Percentiles rank a stretch among this genome's conserved stretches.
These are phyloP conservation scores for Pelobates cultripes DNA, from an alignment of 2,797 vertebrate genomes.

Conservation along the genomic window DNA sequence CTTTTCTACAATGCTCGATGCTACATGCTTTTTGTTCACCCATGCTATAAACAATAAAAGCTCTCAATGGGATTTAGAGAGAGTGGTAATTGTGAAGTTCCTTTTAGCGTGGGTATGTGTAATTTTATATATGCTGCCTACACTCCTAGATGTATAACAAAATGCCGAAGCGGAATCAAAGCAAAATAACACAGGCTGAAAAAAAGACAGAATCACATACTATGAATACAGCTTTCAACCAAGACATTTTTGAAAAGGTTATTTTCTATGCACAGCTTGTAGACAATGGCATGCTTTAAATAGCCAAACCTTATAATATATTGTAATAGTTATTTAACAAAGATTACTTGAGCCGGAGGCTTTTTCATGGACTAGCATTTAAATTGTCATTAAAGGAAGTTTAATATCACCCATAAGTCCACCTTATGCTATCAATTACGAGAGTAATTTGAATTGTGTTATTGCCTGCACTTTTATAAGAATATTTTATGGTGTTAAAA, in stretches of 20 bases:
- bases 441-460: conserved; percentile 2
- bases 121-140: conserved; percentile 56
- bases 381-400: conserved; percentile 31
- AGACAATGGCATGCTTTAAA: conserved; percentile 53
- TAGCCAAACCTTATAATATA: conserved; percentile 43
- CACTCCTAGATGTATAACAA: conserved; percentile 55
- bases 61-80: conserved; percentile 39
- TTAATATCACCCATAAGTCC: conserved; percentile 10
- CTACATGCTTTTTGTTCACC: conserved; percentile 27
- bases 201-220: conserved; percentile 48
- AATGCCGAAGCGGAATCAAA: conserved; percentile 44
- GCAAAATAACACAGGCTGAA: conserved; percentile 55
- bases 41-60: conserved; percentile 40
- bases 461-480: neutral
- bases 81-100: conserved; percentile 50
- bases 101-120: conserved; percentile 53
- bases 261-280: conserved; percentile 50
- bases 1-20: conserved; percentile 22
- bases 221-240: conserved; percentile 52
- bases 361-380: conserved; percentile 43
- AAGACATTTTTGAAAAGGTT: conserved; percentile 56
- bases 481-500: neutral
- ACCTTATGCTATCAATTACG: conserved; percentile 21
- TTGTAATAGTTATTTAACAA: conserved; percentile 51
- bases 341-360: conserved; percentile 36